These are phyloP conservation scores for Drosophila rellima DNA, from an alignment of 2,888 invertebrate genomes.

Conservation along the genomic window DNA sequence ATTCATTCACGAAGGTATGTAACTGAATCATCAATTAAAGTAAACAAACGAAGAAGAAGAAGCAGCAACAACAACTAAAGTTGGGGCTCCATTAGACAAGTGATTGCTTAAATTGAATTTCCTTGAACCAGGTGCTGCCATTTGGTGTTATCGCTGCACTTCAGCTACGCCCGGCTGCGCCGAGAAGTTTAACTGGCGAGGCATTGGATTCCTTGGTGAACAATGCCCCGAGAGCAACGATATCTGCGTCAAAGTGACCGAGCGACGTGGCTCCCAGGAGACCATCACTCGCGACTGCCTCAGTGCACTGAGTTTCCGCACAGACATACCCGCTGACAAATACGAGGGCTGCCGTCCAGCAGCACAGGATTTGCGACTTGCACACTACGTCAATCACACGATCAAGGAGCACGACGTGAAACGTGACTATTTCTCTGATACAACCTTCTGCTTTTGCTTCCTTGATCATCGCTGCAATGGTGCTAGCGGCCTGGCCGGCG, in stretches of 20 bases:
- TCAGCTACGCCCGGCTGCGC: conserved; percentile 96
- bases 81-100: background rate
- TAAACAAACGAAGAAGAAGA: conserved; percentile 4
- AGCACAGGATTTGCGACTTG: conserved; percentile 91
- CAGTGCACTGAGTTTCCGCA: conserved; percentile 92
- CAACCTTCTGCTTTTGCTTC: conserved; percentile 95
- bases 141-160: conserved; percentile 96
- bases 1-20: conserved; percentile 66
- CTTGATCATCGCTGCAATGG: conserved; percentile 95
- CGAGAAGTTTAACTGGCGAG: conserved; percentile 93
- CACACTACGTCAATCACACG: conserved; percentile 94
- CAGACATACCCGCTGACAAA: conserved; percentile 95
- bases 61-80: conserved; percentile 9
- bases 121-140: conserved; percentile 86
- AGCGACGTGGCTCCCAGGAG: conserved; percentile 92
- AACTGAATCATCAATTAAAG: background rate
- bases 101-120: conserved; percentile 12
- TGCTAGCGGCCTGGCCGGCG: conserved; percentile 44
- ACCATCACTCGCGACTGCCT: conserved; percentile 94
- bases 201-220: conserved; percentile 90
- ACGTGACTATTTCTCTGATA: conserved; percentile 92
- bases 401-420: conserved; percentile 94
- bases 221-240: conserved; percentile 94
- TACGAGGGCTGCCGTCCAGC: conserved; percentile 96
- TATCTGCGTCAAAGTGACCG: conserved; percentile 95